phyloP scores from a whole-genome alignment of 2,797 vertebrate genomes.

The Masticophis lateralis region DNA sequence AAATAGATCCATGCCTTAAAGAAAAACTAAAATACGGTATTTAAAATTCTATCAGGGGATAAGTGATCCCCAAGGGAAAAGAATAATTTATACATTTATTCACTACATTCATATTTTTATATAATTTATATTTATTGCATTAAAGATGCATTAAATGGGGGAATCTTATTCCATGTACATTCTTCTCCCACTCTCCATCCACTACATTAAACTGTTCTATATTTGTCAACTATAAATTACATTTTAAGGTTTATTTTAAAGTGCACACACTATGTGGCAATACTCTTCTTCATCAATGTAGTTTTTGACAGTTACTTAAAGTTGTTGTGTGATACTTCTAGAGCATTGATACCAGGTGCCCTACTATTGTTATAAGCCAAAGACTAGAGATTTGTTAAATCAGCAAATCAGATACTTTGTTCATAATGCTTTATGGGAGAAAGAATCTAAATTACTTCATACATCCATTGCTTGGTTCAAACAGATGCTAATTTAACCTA shows the following conservation, averaged over 20 bases:
- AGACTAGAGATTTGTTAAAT: constrained; percentile 15
- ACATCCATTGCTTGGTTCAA: background rate
- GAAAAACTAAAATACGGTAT: background rate
- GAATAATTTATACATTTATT: background rate
- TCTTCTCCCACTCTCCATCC: background rate
- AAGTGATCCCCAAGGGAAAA: background rate
- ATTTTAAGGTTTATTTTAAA: background rate
- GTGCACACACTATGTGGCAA: background rate
- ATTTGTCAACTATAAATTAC: background rate
- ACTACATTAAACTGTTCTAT: background rate
- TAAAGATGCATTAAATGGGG: background rate
- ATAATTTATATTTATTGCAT: background rate
- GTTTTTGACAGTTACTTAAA: background rate
- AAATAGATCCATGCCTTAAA: background rate
- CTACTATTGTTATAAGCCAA: background rate
- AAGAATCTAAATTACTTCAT: constrained; percentile 19
- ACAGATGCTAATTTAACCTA: constrained; percentile 1
- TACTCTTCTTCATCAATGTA: background rate
- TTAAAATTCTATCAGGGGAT: background rate
- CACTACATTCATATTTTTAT: background rate
- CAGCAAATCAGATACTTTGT: background rate
- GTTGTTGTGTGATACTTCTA: fast-evolving
- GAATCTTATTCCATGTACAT: background rate
- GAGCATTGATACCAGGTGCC: constrained; percentile 1
- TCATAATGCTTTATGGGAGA: constrained; percentile 5